Evolutionary conservation across 1,140 invertebrate genomes (phyloP).

Genomic region (Pseudachorutes palmiensis): DNA sequence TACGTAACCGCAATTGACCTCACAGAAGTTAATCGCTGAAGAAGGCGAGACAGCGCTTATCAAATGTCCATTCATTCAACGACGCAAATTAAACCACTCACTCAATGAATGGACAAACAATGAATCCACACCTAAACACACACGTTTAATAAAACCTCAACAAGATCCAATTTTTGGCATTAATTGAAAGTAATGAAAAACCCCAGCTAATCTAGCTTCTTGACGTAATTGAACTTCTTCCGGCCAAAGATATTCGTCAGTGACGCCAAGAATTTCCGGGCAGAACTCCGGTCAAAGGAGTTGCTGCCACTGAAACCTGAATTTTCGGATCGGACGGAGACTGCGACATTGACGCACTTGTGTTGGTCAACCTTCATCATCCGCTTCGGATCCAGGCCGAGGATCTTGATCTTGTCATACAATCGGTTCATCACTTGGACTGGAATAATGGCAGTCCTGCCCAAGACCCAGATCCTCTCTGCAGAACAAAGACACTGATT

Average conservation of each 20-base stretch:
- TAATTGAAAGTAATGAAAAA: too few relatives aligned
- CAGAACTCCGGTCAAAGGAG: slow-evolving; percentile 37
- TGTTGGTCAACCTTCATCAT: slow-evolving; percentile 38
- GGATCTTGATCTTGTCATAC: slow-evolving; percentile 36
- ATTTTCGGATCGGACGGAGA: slow-evolving; percentile 37
- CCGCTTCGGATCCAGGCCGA: slow-evolving; percentile 36
- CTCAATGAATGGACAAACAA: too few relatives aligned
- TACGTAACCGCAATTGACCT: too few relatives aligned
- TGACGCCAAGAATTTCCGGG: slow-evolving; percentile 36
- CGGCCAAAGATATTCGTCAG: slow-evolving; percentile 37
- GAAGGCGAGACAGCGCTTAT: too few relatives aligned
- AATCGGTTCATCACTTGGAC: slow-evolving; percentile 32
- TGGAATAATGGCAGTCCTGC: slow-evolving; percentile 35
- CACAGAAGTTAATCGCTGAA: too few relatives aligned
- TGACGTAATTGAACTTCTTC: slow-evolving; percentile 32
- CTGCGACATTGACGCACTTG: slow-evolving; percentile 36
- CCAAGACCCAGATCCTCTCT: slow-evolving; percentile 37
- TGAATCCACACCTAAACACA: too few relatives aligned
- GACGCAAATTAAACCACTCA: too few relatives aligned
- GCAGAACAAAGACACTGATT: slow-evolving; percentile 6
- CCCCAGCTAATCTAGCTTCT: background rate
- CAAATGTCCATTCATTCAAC: too few relatives aligned
- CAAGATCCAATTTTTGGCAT: too few relatives aligned
- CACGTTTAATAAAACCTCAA: too few relatives aligned
- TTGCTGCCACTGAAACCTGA: slow-evolving; percentile 27